These are phyloP conservation scores for Homalodisca vitripennis DNA, from an alignment of 1,140 invertebrate genomes.

Conservation along the genomic window DNA sequence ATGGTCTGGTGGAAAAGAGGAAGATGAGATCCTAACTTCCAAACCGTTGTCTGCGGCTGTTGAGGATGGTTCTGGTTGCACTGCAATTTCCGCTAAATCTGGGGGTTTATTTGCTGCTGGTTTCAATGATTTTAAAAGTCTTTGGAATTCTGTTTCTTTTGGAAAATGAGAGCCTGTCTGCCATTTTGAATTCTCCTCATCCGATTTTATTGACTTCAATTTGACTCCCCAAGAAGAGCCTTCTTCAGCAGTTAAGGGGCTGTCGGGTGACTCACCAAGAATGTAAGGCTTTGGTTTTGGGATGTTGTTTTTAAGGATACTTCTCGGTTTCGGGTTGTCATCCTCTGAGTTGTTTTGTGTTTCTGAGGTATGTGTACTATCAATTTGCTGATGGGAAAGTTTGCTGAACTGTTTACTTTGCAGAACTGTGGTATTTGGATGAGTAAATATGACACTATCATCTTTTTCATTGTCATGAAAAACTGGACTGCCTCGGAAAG, in stretches of 20 bases:
- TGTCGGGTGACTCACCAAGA: slow-evolving; percentile 54
- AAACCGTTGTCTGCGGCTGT: slow-evolving; percentile 39
- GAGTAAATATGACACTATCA: neutral
- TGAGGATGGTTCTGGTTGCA: slow-evolving; percentile 23
- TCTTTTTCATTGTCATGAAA: neutral
- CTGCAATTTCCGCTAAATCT: neutral
- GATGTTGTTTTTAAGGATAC: slow-evolving; percentile 70
- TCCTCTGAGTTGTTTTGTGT: slow-evolving; percentile 44
- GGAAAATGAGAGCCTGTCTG: neutral
- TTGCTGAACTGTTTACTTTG: neutral
- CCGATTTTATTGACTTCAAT: slow-evolving; percentile 45
- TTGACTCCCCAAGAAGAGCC: slow-evolving; percentile 51
- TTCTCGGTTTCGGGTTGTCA: slow-evolving; percentile 56
- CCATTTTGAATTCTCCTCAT: slow-evolving; percentile 32
- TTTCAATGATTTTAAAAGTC: slow-evolving; percentile 45
- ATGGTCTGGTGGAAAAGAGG: slow-evolving; percentile 37
- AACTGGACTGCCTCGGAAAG: neutral
- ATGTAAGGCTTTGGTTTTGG: slow-evolving; percentile 66
- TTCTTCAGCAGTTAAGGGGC: slow-evolving; percentile 51
- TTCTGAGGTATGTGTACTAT: no score
- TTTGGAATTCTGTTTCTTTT: slow-evolving; percentile 47
- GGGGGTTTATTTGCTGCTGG: slow-evolving; percentile 35
- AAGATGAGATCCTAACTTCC: slow-evolving; percentile 38
- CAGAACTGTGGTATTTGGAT: neutral
- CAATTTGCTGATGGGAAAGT: neutral